These are phyloP conservation scores for Poicephalus meyeri DNA, from an alignment of 2,113 vertebrate genomes.

Conservation along the genomic window DNA sequence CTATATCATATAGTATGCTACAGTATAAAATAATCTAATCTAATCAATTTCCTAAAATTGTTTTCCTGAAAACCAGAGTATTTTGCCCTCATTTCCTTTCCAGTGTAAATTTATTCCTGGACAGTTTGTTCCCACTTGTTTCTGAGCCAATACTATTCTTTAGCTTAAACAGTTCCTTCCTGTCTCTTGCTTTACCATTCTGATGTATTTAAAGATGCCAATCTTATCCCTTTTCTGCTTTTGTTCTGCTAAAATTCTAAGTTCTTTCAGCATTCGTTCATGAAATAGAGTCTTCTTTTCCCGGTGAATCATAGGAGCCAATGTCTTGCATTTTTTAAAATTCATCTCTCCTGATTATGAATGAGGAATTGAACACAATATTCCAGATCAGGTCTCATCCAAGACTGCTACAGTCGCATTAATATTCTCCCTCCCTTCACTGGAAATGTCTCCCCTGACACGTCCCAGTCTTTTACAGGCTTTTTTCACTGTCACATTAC, in stretches of 20 bases:
- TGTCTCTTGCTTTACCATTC: slow-evolving; percentile 54
- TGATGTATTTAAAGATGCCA: slow-evolving; percentile 50
- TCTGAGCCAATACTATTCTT: slow-evolving; percentile 51
- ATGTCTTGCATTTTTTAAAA: neutral
- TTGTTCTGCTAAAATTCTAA: slow-evolving; percentile 49
- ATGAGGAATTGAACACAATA: slow-evolving; percentile 57
- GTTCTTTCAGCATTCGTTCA: slow-evolving; percentile 27
- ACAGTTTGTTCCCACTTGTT: slow-evolving; percentile 53
- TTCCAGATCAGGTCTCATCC: slow-evolving; percentile 46
- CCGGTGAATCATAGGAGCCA: slow-evolving; percentile 13
- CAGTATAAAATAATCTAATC: neutral
- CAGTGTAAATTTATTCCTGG: slow-evolving; percentile 49
- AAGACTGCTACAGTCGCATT: slow-evolving; percentile 2
- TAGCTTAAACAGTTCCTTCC: slow-evolving; percentile 62
- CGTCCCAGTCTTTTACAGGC: neutral
- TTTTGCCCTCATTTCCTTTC: slow-evolving; percentile 21
- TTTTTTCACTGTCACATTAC: slow-evolving; percentile 23
- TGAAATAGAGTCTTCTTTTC: slow-evolving; percentile 55
- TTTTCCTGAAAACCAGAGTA: neutral
- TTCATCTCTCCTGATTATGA: slow-evolving; percentile 43
- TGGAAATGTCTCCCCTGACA: slow-evolving; percentile 36
- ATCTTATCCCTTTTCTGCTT: slow-evolving; percentile 30
- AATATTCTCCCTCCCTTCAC: slow-evolving; percentile 38
- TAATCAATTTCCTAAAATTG: neutral
- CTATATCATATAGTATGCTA: neutral